Percentiles rank a stretch among this genome's conserved stretches.
phyloP scores from a whole-genome alignment of 2,797 vertebrate genomes.

The Acestrorhynchus altus region DNA sequence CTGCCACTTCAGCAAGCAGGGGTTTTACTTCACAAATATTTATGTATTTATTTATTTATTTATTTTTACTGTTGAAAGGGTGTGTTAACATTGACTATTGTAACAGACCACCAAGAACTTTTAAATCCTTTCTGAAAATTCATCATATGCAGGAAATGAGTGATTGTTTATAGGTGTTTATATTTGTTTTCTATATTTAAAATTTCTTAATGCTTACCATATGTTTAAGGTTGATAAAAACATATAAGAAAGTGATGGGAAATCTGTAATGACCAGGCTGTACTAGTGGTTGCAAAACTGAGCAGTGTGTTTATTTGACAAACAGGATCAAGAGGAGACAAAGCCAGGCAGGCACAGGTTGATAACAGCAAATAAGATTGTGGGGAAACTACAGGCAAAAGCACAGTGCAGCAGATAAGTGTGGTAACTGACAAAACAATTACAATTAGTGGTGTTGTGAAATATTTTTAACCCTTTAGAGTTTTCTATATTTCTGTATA shows the following conservation, averaged over 20 bases:
- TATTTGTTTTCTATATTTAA: background rate
- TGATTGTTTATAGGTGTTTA: background rate
- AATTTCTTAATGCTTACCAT: background rate
- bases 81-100: background rate
- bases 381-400: background rate
- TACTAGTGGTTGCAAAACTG: background rate
- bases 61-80: background rate
- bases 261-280: background rate
- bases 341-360: background rate
- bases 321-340: conserved; percentile 8
- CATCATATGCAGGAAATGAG: background rate
- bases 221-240: background rate
- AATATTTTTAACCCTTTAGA: too few species aligned
- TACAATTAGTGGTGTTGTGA: too few species aligned
- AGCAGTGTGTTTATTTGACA: conserved; percentile 2
- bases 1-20: background rate
- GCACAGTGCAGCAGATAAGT: background rate
- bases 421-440: background rate
- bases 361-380: conserved; percentile 8
- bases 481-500: too few species aligned
- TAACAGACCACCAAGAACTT: too few species aligned
- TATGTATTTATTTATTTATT: too few species aligned
- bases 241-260: background rate
- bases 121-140: background rate
- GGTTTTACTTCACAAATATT: too few species aligned